A percentile compares a stretch with the other conserved stretches of the same genome.
Conservation (phyloP, 2,113 vertebrate species). For the Megaceryle maxima region DNA sequence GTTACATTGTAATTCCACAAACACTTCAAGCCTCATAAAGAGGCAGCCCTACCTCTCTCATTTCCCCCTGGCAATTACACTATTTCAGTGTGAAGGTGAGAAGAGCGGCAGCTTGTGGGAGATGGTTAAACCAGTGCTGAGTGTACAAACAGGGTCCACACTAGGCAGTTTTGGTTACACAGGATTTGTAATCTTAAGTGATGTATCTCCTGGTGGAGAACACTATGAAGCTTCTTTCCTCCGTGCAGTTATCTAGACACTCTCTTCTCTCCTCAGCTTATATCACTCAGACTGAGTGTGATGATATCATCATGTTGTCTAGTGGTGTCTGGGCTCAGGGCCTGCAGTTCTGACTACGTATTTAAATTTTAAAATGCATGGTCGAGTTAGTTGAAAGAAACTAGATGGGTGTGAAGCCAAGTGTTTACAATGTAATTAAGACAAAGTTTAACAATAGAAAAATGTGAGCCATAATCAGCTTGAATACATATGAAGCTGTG, state of each 20-base stretch:
- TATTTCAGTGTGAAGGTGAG: background rate
- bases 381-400: conserved; percentile 41
- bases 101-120: background rate
- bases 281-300: background rate
- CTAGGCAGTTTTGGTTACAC: background rate
- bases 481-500: background rate
- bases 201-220: background rate
- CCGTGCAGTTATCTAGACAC: background rate
- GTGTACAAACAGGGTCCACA: background rate
- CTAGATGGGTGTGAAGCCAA: conserved; percentile 32
- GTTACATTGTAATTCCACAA: background rate
- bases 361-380: conserved; percentile 18
- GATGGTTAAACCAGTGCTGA: background rate
- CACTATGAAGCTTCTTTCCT: background rate
- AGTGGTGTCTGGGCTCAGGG: background rate
- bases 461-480: background rate
- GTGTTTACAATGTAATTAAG: conserved; percentile 51
- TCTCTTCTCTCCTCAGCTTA: background rate
- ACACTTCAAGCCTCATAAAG: background rate
- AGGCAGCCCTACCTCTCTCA: background rate
- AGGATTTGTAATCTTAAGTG: background rate
- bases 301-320: conserved; percentile 3
- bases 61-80: background rate
- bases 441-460: conserved; percentile 33
- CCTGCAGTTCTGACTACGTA: background rate